phyloP scores from a whole-genome alignment of 2,888 invertebrate species.

The Lasioglossum morio region DNA sequence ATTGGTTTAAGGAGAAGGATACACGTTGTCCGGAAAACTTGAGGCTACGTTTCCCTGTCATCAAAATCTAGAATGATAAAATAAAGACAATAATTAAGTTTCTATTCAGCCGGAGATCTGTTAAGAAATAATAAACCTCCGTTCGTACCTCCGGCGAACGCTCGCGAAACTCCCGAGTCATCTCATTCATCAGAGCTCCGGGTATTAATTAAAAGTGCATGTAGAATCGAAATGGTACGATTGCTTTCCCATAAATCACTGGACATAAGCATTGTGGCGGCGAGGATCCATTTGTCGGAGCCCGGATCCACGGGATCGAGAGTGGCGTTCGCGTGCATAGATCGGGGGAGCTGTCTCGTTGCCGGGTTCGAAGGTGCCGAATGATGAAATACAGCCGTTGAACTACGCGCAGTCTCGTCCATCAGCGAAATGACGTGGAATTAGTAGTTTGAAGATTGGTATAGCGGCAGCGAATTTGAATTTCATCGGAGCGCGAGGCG shows the following conservation, averaged over 20 bases:
- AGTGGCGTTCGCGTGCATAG: conserved; percentile 42
- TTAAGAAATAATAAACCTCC: not conserved
- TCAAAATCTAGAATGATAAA: not conserved
- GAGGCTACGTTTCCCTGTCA: not conserved
- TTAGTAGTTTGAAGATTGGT: conserved; percentile 55
- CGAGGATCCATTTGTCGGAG: conserved; percentile 37
- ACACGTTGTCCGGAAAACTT: not conserved
- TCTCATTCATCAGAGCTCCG: not conserved
- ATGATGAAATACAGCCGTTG: conserved; percentile 62
- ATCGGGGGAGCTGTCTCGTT: conserved; percentile 56
- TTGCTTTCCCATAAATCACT: conserved; percentile 23
- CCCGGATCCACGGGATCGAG: conserved; percentile 32
- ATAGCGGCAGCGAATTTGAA: conserved; percentile 63
- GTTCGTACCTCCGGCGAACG: not conserved
- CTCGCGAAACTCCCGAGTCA: not conserved
- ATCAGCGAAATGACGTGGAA: conserved; percentile 67
- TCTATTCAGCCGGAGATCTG: not conserved
- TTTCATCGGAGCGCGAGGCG: conserved; percentile 52
- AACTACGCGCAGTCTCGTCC: conserved; percentile 53
- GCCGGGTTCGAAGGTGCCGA: conserved; percentile 62
- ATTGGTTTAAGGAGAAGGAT: not conserved
- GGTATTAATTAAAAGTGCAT: not conserved
- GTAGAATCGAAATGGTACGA: not conserved
- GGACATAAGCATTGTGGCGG: conserved; percentile 25
- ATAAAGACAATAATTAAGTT: not conserved